Conservation (phyloP, 2,888 invertebrate species). For the Thyatira batis region DNA sequence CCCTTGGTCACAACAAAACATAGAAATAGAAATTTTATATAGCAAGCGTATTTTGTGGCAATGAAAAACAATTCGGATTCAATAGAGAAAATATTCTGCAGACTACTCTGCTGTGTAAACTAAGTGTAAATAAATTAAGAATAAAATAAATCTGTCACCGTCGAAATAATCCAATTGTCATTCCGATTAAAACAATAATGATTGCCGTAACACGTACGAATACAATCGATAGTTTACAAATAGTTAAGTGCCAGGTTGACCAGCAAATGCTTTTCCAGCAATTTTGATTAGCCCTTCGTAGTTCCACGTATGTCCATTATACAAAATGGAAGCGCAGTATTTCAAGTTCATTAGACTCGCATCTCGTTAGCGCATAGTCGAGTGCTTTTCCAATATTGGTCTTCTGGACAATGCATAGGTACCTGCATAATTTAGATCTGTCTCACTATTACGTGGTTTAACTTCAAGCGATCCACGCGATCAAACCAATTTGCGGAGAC, state of each 20-base stretch:
- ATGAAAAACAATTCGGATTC: no score
- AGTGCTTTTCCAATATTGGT: constrained; percentile 77
- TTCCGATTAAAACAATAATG: background rate
- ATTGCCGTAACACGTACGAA: background rate
- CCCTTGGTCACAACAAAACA: no score
- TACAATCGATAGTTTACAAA: background rate
- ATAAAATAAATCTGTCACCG: background rate
- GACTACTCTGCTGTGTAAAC: no score
- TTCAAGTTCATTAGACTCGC: constrained; percentile 79
- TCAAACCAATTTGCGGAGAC: constrained; percentile 45
- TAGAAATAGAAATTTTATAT: no score
- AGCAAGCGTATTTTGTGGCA: no score
- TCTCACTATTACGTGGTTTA: constrained; percentile 17
- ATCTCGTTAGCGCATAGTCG: constrained; percentile 74
- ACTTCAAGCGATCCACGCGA: constrained; percentile 39
- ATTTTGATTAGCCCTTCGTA: constrained; percentile 36
- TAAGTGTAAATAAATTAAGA: no score
- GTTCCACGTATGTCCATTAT: constrained; percentile 64
- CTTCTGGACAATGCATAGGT: constrained; percentile 50
- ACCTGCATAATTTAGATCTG: constrained; percentile 20
- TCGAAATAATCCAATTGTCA: background rate
- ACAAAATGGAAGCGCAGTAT: constrained; percentile 76
- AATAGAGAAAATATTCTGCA: no score
- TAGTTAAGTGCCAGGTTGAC: background rate
- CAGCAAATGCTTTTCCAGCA: background rate